Conservation (phyloP, 2,113 vertebrate species). For the Lasiurus borealis region DNA sequence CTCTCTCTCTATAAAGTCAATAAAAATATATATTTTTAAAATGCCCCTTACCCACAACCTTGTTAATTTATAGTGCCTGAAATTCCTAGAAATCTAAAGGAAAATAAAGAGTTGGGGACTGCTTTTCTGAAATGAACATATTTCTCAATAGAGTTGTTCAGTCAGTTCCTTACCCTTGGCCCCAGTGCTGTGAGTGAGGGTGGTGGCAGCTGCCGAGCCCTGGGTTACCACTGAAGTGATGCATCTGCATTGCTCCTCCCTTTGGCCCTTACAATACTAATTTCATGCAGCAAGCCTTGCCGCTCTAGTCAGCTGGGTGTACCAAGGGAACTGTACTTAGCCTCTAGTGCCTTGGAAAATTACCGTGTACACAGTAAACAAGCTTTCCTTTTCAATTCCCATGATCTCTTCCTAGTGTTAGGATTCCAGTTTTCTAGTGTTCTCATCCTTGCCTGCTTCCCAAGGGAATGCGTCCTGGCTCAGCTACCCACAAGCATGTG, state of each 20-base stretch:
- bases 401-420: not conserved
- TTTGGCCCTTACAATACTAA: not conserved
- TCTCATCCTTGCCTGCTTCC: not conserved
- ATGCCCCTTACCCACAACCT: not conserved
- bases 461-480: not conserved
- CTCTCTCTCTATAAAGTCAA: too few relatives aligned
- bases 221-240: accelerated
- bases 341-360: not conserved
- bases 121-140: not conserved
- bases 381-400: not conserved
- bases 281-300: not conserved
- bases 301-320: not conserved
- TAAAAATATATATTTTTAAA: not conserved
- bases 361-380: not conserved
- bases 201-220: not conserved
- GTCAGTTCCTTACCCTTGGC: not conserved
- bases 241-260: accelerated
- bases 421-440: not conserved
- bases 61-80: not conserved
- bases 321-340: not conserved
- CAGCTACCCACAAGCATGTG: not conserved
- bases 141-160: not conserved
- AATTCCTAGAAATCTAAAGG: not conserved
- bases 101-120: not conserved
- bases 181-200: not conserved